Evolutionary conservation across 2,888 invertebrate genomes (phyloP).

Genomic region (Drosophila pegasa): DNA sequence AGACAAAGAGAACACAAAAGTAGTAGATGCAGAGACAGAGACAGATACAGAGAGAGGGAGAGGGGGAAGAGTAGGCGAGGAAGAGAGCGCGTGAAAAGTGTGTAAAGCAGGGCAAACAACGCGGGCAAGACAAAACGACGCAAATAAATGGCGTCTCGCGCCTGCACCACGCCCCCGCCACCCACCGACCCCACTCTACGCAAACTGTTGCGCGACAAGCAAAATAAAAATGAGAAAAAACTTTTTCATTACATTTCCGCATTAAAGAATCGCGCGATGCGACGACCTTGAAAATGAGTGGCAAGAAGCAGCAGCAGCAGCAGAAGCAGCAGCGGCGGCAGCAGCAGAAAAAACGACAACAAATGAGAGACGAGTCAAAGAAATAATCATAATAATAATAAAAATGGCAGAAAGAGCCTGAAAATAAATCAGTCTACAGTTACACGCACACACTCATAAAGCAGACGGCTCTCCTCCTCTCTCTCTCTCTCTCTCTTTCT

Average conservation of each 20-base stretch:
- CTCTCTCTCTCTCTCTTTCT: neutral
- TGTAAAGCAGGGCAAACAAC: constrained; percentile 38
- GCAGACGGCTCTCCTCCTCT: neutral
- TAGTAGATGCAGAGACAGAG: constrained; percentile 1
- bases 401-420: constrained; percentile 71
- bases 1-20: constrained; percentile 1
- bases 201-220: constrained; percentile 36
- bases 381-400: constrained; percentile 79
- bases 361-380: constrained; percentile 54
- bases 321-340: neutral
- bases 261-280: constrained; percentile 66
- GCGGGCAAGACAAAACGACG: constrained; percentile 52
- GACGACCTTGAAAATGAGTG: constrained; percentile 67
- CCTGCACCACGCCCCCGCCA: constrained; percentile 16
- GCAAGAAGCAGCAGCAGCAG: constrained; percentile 11
- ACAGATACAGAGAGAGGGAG: neutral
- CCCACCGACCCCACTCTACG: neutral
- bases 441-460: constrained; percentile 20
- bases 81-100: constrained; percentile 30
- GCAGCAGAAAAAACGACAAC: constrained; percentile 22
- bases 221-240: constrained; percentile 49
- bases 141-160: constrained; percentile 61
- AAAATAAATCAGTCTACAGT: constrained; percentile 78
- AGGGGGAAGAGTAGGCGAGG: neutral
- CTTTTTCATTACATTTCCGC: constrained; percentile 79